Base-by-base conservation (phyloP, 2,113 vertebrate species). In the Monarcha castaneiventris region DNA sequence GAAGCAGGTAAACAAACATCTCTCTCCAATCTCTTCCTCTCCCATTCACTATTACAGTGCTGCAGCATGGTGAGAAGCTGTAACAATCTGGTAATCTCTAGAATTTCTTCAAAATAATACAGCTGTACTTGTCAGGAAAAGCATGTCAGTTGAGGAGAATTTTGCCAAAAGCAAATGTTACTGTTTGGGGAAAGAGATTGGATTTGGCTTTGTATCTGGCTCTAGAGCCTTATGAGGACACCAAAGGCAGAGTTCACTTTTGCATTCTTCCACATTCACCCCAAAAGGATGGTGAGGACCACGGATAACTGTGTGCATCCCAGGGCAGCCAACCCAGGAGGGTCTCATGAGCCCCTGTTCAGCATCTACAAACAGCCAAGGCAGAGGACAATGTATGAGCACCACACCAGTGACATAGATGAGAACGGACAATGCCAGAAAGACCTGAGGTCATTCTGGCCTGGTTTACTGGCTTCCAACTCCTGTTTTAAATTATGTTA, bases 241-340 rank as follows among this genome's bases (percentile, higher is more conserved):
- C 9, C 48, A 89, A 52, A 76, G 13, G 41, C 13, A 37, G 25
- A 7, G 17, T 52, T 85, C 9, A 11, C n/a, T 88, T 93, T 85
- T 86, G 18, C 13, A 11, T 82, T 83, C 41, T 83, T 63, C 64
- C 30, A 39, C 26, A 46, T 93, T 77, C 67, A 90, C 25, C 33
- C 43, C 35, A 46, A 80, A 73, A 80, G 56, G 17, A 44, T 18
- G 19, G 23, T 49, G 44, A 88, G 43, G 23, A 52, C 3, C 58
- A 39, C 0, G 0, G 32, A 29, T 13, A 74, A 61, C 16, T 52
- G 5, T 61, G 27, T 49, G 9, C 2, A 5, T 76, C 8, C 33
- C 10, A 6, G 27, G 29, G 25, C 33, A 76, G 49, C 46, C 30
- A 63, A 4, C 30, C 16, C 3, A 1, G 59, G 56, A 54, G 35